These are phyloP conservation scores for Rhea pennata DNA, from an alignment of 2,113 vertebrate genomes.

Conservation along the genomic window DNA sequence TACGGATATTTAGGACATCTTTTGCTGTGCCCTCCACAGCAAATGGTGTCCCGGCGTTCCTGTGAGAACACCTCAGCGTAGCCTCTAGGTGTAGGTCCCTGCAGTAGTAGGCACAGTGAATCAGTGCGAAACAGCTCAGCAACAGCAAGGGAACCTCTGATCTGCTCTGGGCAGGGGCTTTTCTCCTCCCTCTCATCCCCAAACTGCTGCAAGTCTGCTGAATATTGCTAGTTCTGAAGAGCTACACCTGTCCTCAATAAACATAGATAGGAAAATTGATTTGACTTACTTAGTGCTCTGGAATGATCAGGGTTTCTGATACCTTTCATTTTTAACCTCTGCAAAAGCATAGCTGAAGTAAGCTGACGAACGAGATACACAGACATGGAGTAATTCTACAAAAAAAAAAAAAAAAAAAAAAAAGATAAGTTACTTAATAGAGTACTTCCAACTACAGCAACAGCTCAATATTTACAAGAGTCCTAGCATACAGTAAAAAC, in stretches of 20 bases:
- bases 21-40: neutral
- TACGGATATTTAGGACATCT: neutral
- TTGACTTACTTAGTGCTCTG: slow-evolving; percentile 92
- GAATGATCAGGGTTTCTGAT: slow-evolving; percentile 98
- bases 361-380: slow-evolving; percentile 97
- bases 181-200: neutral
- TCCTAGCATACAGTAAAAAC: neutral
- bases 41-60: neutral
- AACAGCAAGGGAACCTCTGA: neutral
- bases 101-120: neutral
- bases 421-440: neutral
- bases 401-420: slow-evolving; percentile 37
- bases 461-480: neutral
- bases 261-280: neutral
- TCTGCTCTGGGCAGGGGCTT: neutral
- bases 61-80: neutral
- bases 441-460: neutral
- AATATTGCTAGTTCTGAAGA: neutral
- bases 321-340: slow-evolving; percentile 96
- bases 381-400: slow-evolving; percentile 95
- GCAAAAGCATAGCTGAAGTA: slow-evolving; percentile 92
- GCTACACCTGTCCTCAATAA: neutral
- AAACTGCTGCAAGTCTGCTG: neutral
- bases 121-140: accelerated
- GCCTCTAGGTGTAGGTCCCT: neutral